Conservation (phyloP, 2,797 vertebrate species). For the Falco peregrinus region DNA sequence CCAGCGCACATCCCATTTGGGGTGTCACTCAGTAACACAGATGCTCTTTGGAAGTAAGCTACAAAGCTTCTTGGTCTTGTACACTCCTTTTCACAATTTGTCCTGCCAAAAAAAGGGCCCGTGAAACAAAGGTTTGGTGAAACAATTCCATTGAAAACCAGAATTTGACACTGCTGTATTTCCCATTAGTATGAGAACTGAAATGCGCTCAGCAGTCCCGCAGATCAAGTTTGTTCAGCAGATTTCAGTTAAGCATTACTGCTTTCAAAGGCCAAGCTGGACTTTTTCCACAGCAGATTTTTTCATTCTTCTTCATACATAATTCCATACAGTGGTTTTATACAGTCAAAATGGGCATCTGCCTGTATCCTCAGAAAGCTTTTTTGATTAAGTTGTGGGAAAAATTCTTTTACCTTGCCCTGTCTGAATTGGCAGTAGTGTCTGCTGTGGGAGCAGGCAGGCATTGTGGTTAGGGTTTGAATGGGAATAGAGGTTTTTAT, state of each 20-base stretch:
- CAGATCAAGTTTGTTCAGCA: neutral
- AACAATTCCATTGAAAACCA: neutral
- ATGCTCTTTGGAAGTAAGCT: neutral
- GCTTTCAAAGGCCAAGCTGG: neutral
- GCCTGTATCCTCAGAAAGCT: neutral
- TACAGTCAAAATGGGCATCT: neutral
- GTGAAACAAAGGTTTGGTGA: neutral
- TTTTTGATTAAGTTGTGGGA: neutral
- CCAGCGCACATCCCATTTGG: neutral
- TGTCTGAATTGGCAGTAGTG: neutral
- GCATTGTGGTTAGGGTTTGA: neutral
- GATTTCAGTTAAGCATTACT: neutral
- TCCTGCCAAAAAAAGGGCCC: neutral
- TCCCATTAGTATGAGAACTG: neutral
- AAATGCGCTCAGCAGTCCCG: neutral
- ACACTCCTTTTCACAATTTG: neutral
- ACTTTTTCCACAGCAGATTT: neutral
- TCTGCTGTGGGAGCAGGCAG: neutral
- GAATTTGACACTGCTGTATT: neutral
- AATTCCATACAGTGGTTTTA: neutral
- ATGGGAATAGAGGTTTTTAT: neutral
- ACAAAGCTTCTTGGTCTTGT: neutral
- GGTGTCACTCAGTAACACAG: neutral
- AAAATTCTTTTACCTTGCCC: neutral
- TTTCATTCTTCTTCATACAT: neutral